phyloP scores from a whole-genome alignment of 2,113 vertebrate genomes.

The Ornithorhynchus anatinus region DNA sequence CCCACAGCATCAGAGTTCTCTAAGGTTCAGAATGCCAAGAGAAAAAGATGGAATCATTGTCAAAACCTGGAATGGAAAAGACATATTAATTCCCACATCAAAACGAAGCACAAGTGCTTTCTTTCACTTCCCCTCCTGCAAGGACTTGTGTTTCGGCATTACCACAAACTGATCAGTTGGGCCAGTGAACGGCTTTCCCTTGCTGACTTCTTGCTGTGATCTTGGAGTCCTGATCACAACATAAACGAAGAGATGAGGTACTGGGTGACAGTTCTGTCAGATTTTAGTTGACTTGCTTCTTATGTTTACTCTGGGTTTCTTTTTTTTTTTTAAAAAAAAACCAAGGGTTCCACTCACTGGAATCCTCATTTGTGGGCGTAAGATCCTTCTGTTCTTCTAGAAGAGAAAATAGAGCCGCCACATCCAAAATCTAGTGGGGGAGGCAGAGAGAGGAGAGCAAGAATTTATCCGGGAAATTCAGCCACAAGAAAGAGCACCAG shows the following conservation, averaged over 20 bases:
- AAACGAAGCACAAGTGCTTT: neutral
- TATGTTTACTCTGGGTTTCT: too few species aligned
- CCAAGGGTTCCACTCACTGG: neutral
- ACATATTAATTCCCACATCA: neutral
- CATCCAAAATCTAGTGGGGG: too few species aligned
- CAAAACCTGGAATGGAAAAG: too few species aligned
- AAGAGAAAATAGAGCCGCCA: too few species aligned
- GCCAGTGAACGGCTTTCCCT: constrained; percentile 50
- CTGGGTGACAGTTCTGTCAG: constrained; percentile 37
- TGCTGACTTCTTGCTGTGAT: constrained; percentile 51
- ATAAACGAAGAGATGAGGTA: constrained; percentile 49
- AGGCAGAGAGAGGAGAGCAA: too few species aligned
- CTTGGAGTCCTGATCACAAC: constrained; percentile 45
- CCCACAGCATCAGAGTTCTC: too few species aligned
- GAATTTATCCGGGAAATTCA: too few species aligned
- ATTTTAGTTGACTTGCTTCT: too few species aligned
- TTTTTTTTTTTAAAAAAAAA: too few species aligned
- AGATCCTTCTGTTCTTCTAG: neutral
- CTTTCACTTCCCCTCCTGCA: constrained; percentile 9
- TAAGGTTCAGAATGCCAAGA: too few species aligned
- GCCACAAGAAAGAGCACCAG: too few species aligned
- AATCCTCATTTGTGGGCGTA: neutral
- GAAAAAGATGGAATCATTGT: too few species aligned
- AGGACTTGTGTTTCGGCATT: constrained; percentile 6
- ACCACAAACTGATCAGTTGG: constrained; percentile 21